Percentiles rank a stretch among this genome's conserved stretches.
These are phyloP conservation scores for Ictalurus punctatus DNA, from an alignment of 2,113 vertebrate species.

Conservation along the genomic window DNA sequence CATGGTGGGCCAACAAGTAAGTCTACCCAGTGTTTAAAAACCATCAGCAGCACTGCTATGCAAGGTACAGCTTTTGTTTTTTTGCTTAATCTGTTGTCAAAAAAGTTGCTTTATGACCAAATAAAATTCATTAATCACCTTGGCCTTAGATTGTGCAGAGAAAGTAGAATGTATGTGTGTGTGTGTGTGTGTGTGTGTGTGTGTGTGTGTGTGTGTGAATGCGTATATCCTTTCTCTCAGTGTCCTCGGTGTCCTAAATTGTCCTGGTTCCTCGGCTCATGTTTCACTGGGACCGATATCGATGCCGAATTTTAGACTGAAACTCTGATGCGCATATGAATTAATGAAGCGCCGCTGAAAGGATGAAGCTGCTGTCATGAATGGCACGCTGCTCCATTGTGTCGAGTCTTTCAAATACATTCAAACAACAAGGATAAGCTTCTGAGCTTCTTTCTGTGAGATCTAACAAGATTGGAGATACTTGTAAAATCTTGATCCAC, in stretches of 20 bases:
- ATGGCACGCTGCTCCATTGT: conserved; percentile 29
- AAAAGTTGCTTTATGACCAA: not conserved
- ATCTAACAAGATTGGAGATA: not conserved
- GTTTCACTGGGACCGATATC: conserved; percentile 61
- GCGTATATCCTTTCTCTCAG: not conserved
- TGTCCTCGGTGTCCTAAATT: not conserved
- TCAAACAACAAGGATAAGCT: not conserved
- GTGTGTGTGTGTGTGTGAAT: not conserved
- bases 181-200: too few species aligned
- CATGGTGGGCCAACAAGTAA: not conserved
- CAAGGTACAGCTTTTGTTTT: not conserved
- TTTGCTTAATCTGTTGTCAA: not conserved
- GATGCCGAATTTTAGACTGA: conserved; percentile 62
- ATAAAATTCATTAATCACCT: not conserved
- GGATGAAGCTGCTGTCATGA: conserved; percentile 16
- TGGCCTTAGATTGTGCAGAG: not conserved
- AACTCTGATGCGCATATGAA: conserved; percentile 57
- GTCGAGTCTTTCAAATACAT: not conserved
- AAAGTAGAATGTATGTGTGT: not conserved
- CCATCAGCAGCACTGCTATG: not conserved
- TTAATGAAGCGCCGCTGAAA: conserved; percentile 56
- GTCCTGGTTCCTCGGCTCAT: conserved; percentile 57
- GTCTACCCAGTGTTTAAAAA: not conserved
- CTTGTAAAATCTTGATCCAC: not conserved
- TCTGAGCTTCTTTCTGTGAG: not conserved